Percentiles rank a stretch among this genome's conserved stretches.
Evolutionary conservation across 2,113 vertebrate species (phyloP).

Genomic region (Daboia siamensis): DNA sequence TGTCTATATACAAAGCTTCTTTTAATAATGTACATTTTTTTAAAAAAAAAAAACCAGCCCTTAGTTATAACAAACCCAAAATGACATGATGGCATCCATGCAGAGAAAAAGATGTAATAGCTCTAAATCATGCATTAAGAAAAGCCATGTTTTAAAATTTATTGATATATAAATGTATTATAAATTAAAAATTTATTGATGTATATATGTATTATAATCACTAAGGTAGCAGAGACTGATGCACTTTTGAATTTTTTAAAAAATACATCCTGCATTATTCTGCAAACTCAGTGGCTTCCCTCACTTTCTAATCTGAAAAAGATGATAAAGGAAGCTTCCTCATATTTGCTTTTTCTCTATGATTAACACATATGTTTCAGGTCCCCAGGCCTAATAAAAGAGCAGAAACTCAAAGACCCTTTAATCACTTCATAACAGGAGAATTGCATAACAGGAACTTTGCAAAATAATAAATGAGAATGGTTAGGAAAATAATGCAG

Average conservation of each 20-base stretch:
- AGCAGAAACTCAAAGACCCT: not conserved
- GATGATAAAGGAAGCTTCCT: not conserved
- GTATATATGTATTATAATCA: not conserved
- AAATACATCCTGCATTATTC: not conserved
- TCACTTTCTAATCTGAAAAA: not conserved
- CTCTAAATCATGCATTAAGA: not conserved
- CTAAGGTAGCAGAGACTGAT: not conserved
- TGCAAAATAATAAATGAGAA: not conserved
- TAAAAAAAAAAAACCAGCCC: not conserved
- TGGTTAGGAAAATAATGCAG: not conserved
- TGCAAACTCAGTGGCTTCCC: not conserved
- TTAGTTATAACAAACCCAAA: not conserved
- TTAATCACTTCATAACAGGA: not conserved
- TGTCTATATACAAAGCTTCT: not conserved
- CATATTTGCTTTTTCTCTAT: not conserved
- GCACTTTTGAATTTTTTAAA: not conserved
- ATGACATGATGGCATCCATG: not conserved
- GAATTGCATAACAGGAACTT: not conserved
- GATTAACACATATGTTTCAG: not conserved
- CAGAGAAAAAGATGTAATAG: not conserved
- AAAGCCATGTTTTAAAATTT: not conserved
- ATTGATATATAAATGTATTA: not conserved
- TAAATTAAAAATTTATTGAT: not conserved
- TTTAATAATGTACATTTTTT: conserved; percentile 13
- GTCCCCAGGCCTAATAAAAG: not conserved